Conservation (phyloP, 2,113 vertebrate species). For the Microcebus tavaratra region DNA sequence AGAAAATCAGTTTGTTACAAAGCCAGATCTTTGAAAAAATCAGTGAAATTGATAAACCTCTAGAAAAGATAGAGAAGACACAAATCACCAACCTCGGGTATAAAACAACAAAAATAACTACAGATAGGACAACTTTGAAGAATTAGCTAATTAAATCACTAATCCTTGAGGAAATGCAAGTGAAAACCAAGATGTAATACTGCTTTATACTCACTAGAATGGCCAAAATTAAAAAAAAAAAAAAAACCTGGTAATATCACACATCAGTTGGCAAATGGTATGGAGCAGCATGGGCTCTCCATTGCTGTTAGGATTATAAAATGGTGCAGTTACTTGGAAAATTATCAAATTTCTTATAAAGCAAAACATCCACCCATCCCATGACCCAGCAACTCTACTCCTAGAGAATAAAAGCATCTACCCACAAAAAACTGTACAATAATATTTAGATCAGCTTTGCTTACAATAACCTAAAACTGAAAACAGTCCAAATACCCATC, state of each 20-base stretch:
- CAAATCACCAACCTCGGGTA: not conserved
- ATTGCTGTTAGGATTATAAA: not conserved
- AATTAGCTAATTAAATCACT: no score
- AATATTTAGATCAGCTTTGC: no score
- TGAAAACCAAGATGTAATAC: not conserved
- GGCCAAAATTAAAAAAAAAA: not conserved
- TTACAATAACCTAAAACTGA: no score
- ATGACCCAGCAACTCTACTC: not conserved
- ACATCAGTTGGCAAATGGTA: rapidly evolving
- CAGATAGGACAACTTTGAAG: rapidly evolving
- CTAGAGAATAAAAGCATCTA: not conserved
- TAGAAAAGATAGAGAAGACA: not conserved
- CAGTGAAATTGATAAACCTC: not conserved
- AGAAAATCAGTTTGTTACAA: not conserved
- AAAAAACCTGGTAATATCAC: no score
- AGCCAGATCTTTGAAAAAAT: not conserved
- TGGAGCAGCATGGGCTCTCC: not conserved
- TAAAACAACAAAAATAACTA: rapidly evolving
- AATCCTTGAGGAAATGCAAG: not conserved
- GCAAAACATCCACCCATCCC: not conserved
- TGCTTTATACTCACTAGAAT: not conserved
- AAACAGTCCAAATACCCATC: not conserved
- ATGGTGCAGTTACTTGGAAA: not conserved
- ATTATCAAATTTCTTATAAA: not conserved
- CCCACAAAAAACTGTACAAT: not conserved